phyloP scores from a whole-genome alignment of 1,140 invertebrate species.

The Drepana arcuata region DNA sequence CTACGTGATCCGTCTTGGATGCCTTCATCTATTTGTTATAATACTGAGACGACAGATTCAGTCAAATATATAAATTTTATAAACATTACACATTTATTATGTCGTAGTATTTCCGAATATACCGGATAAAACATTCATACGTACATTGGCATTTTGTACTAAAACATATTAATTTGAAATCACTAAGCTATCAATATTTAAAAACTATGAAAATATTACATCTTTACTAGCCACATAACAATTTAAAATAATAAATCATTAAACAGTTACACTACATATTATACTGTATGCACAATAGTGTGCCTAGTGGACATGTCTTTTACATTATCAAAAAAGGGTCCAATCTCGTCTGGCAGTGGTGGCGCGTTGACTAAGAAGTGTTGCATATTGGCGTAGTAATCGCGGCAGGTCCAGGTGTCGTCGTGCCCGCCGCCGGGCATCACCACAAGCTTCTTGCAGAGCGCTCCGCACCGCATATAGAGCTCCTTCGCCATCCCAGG shows the following conservation, averaged over 20 bases:
- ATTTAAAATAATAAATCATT: neutral
- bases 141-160: conserved; percentile 9
- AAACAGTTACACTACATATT: conserved; percentile 9
- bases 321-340: conserved; percentile 23
- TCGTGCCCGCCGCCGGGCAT: conserved; percentile 88
- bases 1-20: no score
- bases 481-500: conserved; percentile 86
- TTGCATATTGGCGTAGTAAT: conserved; percentile 49
- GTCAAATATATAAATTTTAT: conserved; percentile 4
- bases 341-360: conserved; percentile 28
- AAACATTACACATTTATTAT: no score
- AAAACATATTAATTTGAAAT: conserved; percentile 3
- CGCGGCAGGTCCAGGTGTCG: conserved; percentile 82
- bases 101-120: no score
- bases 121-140: no score
- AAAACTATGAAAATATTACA: conserved; percentile 3
- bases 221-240: neutral
- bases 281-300: conserved; percentile 29
- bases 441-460: conserved; percentile 80
- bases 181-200: conserved; percentile 3
- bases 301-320: conserved; percentile 17
- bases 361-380: conserved; percentile 46
- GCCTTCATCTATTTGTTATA: conserved; percentile 2
- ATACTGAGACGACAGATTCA: conserved; percentile 7
- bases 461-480: conserved; percentile 78